Evolutionary conservation across 2,888 invertebrate genomes (phyloP).

Genomic region (Diarsia brunnea): DNA sequence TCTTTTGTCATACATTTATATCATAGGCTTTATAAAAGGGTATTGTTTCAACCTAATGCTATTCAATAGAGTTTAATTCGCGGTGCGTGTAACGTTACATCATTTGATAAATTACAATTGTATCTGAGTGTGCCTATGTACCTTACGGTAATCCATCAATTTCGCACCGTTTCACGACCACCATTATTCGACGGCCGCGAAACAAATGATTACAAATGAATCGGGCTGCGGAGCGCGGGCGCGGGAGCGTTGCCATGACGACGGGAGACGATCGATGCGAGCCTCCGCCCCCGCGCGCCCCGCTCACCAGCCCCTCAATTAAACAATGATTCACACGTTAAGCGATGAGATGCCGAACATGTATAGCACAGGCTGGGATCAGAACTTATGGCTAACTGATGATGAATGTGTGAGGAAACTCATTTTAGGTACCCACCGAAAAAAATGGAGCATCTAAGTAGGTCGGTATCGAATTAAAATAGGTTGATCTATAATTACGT

Average conservation of each 20-base stretch:
- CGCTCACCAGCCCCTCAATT: slow-evolving; percentile 82
- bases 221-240: slow-evolving; percentile 74
- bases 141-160: slow-evolving; percentile 83
- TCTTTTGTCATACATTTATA: too few relatives aligned
- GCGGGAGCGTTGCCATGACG: slow-evolving; percentile 82
- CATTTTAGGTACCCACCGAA: not conserved
- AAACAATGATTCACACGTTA: slow-evolving; percentile 89
- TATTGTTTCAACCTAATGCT: slow-evolving; percentile 23
- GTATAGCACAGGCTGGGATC: slow-evolving; percentile 69
- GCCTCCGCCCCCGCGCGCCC: slow-evolving; percentile 73
- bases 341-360: slow-evolving; percentile 82
- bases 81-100: slow-evolving; percentile 42
- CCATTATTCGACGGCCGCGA: slow-evolving; percentile 88
- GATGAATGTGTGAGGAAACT: not conserved
- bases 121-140: slow-evolving; percentile 68
- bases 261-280: slow-evolving; percentile 89
- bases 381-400: slow-evolving; percentile 22
- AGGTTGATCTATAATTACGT: slow-evolving; percentile 10
- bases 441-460: not conserved
- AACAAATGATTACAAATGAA: slow-evolving; percentile 91
- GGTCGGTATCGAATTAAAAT: slow-evolving; percentile 14
- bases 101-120: slow-evolving; percentile 69
- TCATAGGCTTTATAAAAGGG: too few relatives aligned
- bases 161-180: slow-evolving; percentile 84
- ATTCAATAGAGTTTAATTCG: slow-evolving; percentile 30